These are phyloP conservation scores for Drosophila kohkoa DNA, from an alignment of 1,140 invertebrate genomes.

Conservation along the genomic window DNA sequence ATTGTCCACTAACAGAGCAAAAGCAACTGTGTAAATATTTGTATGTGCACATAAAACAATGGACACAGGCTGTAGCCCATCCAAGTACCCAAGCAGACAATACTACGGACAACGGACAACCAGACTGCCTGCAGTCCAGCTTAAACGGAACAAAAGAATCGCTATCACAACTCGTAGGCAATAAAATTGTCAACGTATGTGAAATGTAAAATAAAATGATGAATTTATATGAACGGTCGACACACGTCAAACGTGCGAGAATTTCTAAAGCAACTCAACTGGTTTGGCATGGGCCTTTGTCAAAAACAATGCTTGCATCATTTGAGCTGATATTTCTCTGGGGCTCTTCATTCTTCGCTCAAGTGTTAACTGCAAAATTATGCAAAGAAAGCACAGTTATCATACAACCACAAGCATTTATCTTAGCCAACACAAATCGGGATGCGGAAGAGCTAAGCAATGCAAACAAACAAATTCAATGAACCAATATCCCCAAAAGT, in stretches of 20 bases:
- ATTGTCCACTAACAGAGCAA: slow-evolving; percentile 61
- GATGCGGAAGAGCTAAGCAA: slow-evolving; percentile 17
- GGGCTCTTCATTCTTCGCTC: neutral
- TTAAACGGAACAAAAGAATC: slow-evolving; percentile 66
- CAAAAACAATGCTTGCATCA: slow-evolving; percentile 52
- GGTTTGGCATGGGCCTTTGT: slow-evolving; percentile 29
- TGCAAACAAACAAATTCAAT: slow-evolving; percentile 60
- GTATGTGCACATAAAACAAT: slow-evolving; percentile 66
- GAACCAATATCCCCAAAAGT: slow-evolving; percentile 32
- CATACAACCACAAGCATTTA: slow-evolving; percentile 28
- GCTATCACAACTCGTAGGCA: slow-evolving; percentile 63
- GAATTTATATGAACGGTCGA: slow-evolving; percentile 67
- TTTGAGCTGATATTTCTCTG: slow-evolving; percentile 34
- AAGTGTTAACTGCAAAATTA: slow-evolving; percentile 57
- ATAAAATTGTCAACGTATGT: slow-evolving; percentile 80
- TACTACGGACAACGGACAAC: neutral
- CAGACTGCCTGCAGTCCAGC: slow-evolving; percentile 14
- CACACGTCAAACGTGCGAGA: slow-evolving; percentile 68
- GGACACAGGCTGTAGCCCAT: slow-evolving; percentile 41
- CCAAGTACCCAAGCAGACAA: slow-evolving; percentile 23
- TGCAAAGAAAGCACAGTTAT: slow-evolving; percentile 55
- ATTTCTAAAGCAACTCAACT: slow-evolving; percentile 61
- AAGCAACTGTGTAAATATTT: slow-evolving; percentile 79
- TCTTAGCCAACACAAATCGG: slow-evolving; percentile 32
- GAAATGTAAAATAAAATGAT: slow-evolving; percentile 83